Evolutionary conservation across 2,797 vertebrate species (phyloP), one percentile per base, ranked within the genome.

Genomic region (Aplochiton taeniatus): DNA sequence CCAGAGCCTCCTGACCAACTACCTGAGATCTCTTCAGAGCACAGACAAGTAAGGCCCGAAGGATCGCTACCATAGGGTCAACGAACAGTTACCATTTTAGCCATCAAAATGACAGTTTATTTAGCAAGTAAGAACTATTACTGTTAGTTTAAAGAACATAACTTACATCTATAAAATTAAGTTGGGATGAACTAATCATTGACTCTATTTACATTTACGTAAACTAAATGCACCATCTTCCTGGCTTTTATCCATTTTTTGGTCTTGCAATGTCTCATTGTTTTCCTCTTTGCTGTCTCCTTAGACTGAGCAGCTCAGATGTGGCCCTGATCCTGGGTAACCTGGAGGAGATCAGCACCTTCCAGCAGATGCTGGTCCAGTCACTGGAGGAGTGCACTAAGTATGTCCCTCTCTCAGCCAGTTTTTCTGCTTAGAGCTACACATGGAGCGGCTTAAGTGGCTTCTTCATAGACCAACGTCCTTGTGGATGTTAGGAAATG

Each of bases 331-430:
- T 99, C 89, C 89, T 97, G 91, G 98, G 97, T 56, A 99, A 99
- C 79, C 91, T 99, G 16, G 97, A 99, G 81, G 98, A 98, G 82
- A 98, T 99, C 87, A 93, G 94, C 88, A 93, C 96, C 83, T 99
- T 98, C 84, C 98, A 99, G 86, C 97, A 98, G 85, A 93, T 95
- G 89, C 94, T 99, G 55, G 95, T 98, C 79, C 97, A 99, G 78
- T 95, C 96, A 58, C 88, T 99, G 87, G 98, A 99, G 90, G 98
- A 99, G 82, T 96, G 96, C 88, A 95, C 95, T 82, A 99, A 96
- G 97, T 99, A 82, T 93, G 96, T 92, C 72, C 59, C 31, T 16
- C 51, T 52, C 44, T 47, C 48, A 45, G 46, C 4, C 54, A 64
- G 52, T 63, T 47, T 52, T 47, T 46, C 31, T 54, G 61, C 77